Evolutionary conservation across 2,888 invertebrate genomes (phyloP).

Genomic region (Phrixothrix hirtus): DNA sequence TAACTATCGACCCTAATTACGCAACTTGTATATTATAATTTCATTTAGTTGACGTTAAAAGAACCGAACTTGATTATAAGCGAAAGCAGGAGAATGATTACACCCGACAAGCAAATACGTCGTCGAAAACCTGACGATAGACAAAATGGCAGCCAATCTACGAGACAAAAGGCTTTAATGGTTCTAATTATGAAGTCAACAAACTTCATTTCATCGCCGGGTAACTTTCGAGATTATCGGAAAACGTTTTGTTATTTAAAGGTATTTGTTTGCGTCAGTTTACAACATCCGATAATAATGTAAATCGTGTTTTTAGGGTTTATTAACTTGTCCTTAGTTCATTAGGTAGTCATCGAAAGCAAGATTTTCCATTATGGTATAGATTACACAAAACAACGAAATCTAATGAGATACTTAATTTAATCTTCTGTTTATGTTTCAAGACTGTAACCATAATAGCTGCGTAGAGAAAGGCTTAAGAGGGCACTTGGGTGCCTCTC

Average conservation of each 20-base stretch:
- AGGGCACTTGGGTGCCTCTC: no score
- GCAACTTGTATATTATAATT: slow-evolving; percentile 23
- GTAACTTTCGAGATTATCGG: slow-evolving; percentile 28
- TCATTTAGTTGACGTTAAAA: slow-evolving; percentile 19
- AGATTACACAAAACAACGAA: slow-evolving; percentile 12
- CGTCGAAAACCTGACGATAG: slow-evolving; percentile 20
- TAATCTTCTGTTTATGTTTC: slow-evolving; percentile 22
- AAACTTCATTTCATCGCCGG: slow-evolving; percentile 26
- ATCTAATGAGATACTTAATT: slow-evolving; percentile 21
- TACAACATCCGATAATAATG: slow-evolving; percentile 17
- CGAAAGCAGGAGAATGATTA: slow-evolving; percentile 23
- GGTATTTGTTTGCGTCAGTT: slow-evolving; percentile 16
- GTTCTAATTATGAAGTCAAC: slow-evolving; percentile 30
- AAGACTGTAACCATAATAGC: no score
- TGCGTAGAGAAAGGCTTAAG: no score
- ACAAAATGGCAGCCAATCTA: slow-evolving; percentile 30
- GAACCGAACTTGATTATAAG: no score
- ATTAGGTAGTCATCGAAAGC: slow-evolving; percentile 12
- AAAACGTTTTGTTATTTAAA: slow-evolving; percentile 29
- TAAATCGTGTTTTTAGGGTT: slow-evolving; percentile 10
- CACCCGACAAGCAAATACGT: slow-evolving; percentile 26
- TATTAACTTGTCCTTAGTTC: slow-evolving; percentile 12
- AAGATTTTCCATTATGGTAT: slow-evolving; percentile 15
- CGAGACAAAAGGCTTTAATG: slow-evolving; percentile 30
- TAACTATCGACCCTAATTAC: slow-evolving; percentile 16